phyloP scores from a whole-genome alignment of 1,140 invertebrate species.

The Conus betulinus region DNA sequence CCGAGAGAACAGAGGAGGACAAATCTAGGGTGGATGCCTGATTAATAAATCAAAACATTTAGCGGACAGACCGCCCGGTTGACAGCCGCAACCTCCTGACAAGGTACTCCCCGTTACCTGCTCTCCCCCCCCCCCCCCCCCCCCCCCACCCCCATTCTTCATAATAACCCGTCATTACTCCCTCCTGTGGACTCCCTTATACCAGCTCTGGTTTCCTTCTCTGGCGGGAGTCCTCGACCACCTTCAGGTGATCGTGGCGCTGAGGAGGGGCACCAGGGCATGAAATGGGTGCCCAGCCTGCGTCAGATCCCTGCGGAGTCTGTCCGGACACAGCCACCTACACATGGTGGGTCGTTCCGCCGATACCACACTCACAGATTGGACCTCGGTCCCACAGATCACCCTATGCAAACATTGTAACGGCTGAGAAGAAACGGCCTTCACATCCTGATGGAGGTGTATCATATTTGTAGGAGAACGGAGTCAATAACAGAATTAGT shows the following conservation, averaged over 20 bases:
- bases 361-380: not conserved
- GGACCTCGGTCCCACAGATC: not conserved
- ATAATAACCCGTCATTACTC: conserved; percentile 21
- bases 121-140: no score
- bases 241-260: not conserved
- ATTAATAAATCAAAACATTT: conserved; percentile 27
- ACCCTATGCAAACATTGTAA: not conserved
- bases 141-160: no score
- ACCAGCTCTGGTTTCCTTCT: not conserved
- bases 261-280: not conserved
- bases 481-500: not conserved
- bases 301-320: not conserved
- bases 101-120: conserved; percentile 1
- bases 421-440: not conserved
- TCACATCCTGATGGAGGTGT: not conserved
- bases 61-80: not conserved
- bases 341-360: not conserved
- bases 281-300: not conserved
- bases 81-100: conserved; percentile 6
- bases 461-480: not conserved
- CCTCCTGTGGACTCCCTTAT: not conserved
- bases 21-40: conserved; percentile 15
- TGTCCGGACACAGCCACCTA: not conserved
- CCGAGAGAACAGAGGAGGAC: not conserved
- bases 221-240: not conserved